A percentile compares a stretch with the other conserved stretches of the same genome.
These are phyloP conservation scores for Athripsodes cinereus DNA, from an alignment of 2,888 invertebrate genomes.

Conservation along the genomic window DNA sequence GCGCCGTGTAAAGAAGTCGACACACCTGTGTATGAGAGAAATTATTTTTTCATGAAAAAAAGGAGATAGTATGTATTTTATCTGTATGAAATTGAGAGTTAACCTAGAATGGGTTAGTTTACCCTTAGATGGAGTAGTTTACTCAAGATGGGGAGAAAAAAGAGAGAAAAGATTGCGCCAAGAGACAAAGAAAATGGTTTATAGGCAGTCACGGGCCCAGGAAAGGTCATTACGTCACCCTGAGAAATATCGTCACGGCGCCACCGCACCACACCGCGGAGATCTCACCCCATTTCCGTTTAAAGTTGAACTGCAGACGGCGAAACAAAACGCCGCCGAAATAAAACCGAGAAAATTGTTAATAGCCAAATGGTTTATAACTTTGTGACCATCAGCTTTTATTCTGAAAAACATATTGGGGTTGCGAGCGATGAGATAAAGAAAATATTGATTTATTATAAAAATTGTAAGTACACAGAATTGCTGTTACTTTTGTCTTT, in stretches of 20 bases:
- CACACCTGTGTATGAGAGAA: not conserved
- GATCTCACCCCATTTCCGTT: not conserved
- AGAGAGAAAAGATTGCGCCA: constrained; percentile 23
- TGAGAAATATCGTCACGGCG: constrained; percentile 21
- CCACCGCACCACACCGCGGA: constrained; percentile 8
- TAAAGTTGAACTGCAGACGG: not conserved
- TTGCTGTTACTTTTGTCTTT: too few relatives aligned
- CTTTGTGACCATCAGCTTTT: too few relatives aligned
- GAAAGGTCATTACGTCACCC: constrained; percentile 27
- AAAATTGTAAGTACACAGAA: too few relatives aligned
- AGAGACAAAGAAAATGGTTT: constrained; percentile 28
- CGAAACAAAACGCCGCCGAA: not conserved
- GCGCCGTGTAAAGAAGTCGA: too few relatives aligned
- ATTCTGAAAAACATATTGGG: too few relatives aligned
- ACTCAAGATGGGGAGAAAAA: not conserved
- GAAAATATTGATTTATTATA: too few relatives aligned
- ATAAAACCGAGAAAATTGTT: not conserved
- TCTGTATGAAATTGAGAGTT: constrained; percentile 2
- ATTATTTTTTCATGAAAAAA: not conserved
- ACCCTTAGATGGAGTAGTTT: constrained; percentile 5
- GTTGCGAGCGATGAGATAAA: too few relatives aligned
- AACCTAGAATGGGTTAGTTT: constrained; percentile 3
- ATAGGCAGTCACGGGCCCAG: constrained; percentile 25
- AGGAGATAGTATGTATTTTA: not conserved
- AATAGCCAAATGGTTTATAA: too few relatives aligned